These are phyloP conservation scores for Botia almorhae DNA, from an alignment of 2,797 vertebrate genomes.

Conservation along the genomic window DNA sequence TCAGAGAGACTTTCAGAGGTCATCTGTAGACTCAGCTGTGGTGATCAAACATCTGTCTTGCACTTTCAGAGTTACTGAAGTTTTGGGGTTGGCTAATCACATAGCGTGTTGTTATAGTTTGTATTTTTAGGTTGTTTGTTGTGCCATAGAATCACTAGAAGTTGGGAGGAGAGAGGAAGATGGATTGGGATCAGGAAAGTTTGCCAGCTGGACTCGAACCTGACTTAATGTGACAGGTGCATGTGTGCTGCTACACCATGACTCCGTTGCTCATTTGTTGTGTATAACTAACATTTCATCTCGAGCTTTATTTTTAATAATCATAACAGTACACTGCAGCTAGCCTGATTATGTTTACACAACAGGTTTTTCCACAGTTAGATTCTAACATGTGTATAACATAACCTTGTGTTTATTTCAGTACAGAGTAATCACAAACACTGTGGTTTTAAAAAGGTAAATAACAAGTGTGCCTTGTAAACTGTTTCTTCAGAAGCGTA, in stretches of 20 bases:
- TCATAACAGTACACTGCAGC: not conserved
- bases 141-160: slow-evolving; percentile 5
- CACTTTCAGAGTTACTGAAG: too few species aligned
- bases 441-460: not conserved
- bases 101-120: too few species aligned
- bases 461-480: not conserved
- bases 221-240: too few species aligned
- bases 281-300: not conserved
- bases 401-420: not conserved
- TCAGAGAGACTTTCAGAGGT: slow-evolving; percentile 22
- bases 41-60: too few species aligned
- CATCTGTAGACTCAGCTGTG: not conserved
- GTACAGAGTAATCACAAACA: not conserved
- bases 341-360: not conserved
- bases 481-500: not conserved
- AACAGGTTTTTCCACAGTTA: not conserved
- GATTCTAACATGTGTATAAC: not conserved
- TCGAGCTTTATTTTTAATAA: not conserved
- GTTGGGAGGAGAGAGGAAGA: slow-evolving; percentile 37
- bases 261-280: not conserved
- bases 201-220: too few species aligned
- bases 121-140: too few species aligned
- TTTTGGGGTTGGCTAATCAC: too few species aligned
- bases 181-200: too few species aligned
- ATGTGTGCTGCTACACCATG: too few species aligned